These are phyloP conservation scores for Eulemur mongoz DNA, from an alignment of 2,797 vertebrate genomes.

Conservation along the genomic window DNA sequence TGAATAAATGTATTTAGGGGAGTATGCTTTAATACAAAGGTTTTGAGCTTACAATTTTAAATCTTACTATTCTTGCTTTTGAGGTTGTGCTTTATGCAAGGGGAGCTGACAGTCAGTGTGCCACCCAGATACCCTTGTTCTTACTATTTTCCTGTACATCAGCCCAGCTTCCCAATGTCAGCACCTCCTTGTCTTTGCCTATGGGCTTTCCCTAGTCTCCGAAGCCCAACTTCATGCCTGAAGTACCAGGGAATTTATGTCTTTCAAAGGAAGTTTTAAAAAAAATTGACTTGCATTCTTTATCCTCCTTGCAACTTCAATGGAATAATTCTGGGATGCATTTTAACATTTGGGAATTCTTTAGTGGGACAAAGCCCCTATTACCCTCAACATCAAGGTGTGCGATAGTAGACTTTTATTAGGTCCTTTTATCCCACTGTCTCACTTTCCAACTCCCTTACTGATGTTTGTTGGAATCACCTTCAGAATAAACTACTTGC, in stretches of 20 bases:
- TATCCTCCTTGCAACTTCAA: background rate
- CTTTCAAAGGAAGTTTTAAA: background rate
- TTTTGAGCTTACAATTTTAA: background rate
- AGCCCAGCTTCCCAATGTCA: background rate
- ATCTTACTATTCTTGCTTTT: background rate
- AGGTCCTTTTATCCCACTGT: no score
- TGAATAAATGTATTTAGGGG: background rate
- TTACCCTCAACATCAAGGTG: background rate
- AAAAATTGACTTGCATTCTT: background rate
- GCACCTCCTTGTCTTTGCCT: background rate
- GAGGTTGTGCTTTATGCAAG: background rate
- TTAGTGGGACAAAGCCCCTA: background rate
- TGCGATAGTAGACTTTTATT: background rate
- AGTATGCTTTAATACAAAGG: background rate
- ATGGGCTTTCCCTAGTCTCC: background rate
- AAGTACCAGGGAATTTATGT: background rate
- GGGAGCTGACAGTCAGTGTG: background rate
- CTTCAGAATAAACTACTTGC: background rate
- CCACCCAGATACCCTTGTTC: background rate
- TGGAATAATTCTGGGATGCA: background rate
- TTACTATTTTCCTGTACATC: background rate
- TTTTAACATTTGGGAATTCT: background rate
- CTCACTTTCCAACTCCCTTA: background rate
- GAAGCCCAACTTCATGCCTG: background rate
- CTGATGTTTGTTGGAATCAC: background rate